Base-by-base conservation (phyloP, 2,797 vertebrate species). In the Cryptoblepharus egeriae region DNA sequence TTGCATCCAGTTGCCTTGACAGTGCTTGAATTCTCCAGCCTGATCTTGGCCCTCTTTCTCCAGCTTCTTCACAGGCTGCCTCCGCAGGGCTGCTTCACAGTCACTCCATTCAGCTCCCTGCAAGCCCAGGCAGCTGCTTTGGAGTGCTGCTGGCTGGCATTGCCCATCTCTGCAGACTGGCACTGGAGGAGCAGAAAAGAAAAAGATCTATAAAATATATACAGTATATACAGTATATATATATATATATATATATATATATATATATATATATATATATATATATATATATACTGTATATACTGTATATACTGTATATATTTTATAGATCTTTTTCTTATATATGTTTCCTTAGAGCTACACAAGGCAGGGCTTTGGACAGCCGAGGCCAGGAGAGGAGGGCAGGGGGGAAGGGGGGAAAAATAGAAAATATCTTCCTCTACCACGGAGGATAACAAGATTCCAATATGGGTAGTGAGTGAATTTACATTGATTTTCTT, bases 401-500 rank as follows among this genome's bases (percentile, higher is more conserved):
- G 3, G 26, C 30, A 35, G 12, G 11, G 30, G 6, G 22, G 57
- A 1, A 20, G n/a, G 57, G 20, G 28, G 4, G 18, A 45, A 65
- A 81, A 84, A 91, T 71, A 76, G 81, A n/a, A n/a, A n/a, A n/a
- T n/a, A n/a, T n/a, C n/a, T n/a, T n/a, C n/a, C n/a, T n/a, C n/a
- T n/a, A n/a, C n/a, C n/a, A n/a, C n/a, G n/a, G n/a, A n/a, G n/a
- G 88, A 81, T 91, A 90, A 91, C 22, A 65, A 83, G 89, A 52
- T 93, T 88, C 89, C 74, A 52, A 80, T 89, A 89, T 74, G 79
- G 78, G 83, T 85, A 64, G 11, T 90, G 91, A 94, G 94, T 93
- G 93, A 57, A 90, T 94, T 96, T 94, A 77, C 92, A 93, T 90
- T 83, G 88, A 90, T 94, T 91, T 93, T 88, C 80, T 88, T 83